A percentile compares a stretch with the other conserved stretches of the same genome.
Conservation (phyloP, 2,888 invertebrate species). For the Drosophila putrida region DNA sequence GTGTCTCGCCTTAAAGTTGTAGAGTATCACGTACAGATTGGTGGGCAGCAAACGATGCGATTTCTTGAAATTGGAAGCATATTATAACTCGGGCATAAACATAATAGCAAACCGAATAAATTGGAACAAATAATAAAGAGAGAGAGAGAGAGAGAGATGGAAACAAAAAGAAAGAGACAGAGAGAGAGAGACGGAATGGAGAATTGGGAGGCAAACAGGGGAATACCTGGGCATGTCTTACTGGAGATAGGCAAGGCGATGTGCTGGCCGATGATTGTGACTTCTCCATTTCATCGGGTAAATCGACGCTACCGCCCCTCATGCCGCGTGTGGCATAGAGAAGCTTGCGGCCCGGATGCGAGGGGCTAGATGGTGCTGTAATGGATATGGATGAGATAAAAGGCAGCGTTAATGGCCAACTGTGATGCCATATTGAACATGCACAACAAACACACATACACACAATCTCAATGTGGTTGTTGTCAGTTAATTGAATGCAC, state of each 20-base stretch:
- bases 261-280: conserved; percentile 96
- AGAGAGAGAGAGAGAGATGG: neutral
- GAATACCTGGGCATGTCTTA: conserved; percentile 87
- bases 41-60: conserved; percentile 94
- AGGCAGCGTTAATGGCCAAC: conserved; percentile 61
- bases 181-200: conserved; percentile 48
- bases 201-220: conserved; percentile 41
- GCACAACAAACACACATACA: conserved; percentile 32
- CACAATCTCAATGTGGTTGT: conserved; percentile 46
- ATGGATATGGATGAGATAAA: conserved; percentile 55
- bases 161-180: conserved; percentile 1
- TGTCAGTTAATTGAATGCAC: conserved; percentile 62
- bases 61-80: conserved; percentile 87
- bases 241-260: conserved; percentile 96
- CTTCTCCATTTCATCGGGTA: conserved; percentile 96
- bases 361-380: conserved; percentile 96
- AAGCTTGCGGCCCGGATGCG: conserved; percentile 93
- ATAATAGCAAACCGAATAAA: conserved; percentile 17
- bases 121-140: conserved; percentile 3
- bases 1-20: conserved; percentile 97
- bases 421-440: conserved; percentile 40
- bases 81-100: conserved; percentile 36
- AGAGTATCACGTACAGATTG: conserved; percentile 96
- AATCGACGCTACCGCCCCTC: conserved; percentile 96
- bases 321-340: conserved; percentile 91